Conservation (phyloP, 2,888 invertebrate genomes). For the Tillus elongatus region DNA sequence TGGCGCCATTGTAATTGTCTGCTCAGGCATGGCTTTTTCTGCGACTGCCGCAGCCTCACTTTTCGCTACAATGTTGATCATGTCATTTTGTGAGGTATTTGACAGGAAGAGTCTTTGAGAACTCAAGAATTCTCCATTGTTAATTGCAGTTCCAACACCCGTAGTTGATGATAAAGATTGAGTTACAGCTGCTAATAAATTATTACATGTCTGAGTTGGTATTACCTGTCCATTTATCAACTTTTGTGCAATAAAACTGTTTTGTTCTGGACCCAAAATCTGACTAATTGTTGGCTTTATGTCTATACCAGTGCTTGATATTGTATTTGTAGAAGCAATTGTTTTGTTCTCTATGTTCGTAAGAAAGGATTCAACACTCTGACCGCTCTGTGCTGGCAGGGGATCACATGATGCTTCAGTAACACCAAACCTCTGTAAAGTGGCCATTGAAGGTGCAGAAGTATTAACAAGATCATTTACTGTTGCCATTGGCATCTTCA, state of each 20-base stretch:
- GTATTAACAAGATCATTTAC: conserved; percentile 43
- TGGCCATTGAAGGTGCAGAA: conserved; percentile 49
- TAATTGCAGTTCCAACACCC: conserved; percentile 7
- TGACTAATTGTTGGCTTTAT: conserved; percentile 22
- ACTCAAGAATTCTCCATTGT: conserved; percentile 19
- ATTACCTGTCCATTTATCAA: conserved; percentile 19
- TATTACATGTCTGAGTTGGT: conserved; percentile 17
- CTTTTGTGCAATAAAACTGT: conserved; percentile 16
- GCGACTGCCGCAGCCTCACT: conserved; percentile 32
- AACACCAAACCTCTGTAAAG: conserved; percentile 44
- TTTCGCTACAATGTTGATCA: conserved; percentile 30
- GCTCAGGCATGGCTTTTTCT: conserved; percentile 25
- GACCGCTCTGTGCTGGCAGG: conserved; percentile 49
- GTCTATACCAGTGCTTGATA: conserved; percentile 17
- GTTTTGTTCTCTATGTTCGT: conserved; percentile 44
- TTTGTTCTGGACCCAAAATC: conserved; percentile 17
- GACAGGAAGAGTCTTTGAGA: conserved; percentile 26
- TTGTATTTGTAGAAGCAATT: conserved; percentile 12
- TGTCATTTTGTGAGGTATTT: conserved; percentile 24
- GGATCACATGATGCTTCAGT: conserved; percentile 41
- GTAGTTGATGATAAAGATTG: conserved; percentile 18
- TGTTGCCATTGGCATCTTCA: conserved; percentile 52
- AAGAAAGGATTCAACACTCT: conserved; percentile 51
- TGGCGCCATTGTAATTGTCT: conserved; percentile 29
- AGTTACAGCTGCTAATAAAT: conserved; percentile 17